Base-by-base conservation (phyloP, 2,888 invertebrate species). In the Stictocephala bisonia region DNA sequence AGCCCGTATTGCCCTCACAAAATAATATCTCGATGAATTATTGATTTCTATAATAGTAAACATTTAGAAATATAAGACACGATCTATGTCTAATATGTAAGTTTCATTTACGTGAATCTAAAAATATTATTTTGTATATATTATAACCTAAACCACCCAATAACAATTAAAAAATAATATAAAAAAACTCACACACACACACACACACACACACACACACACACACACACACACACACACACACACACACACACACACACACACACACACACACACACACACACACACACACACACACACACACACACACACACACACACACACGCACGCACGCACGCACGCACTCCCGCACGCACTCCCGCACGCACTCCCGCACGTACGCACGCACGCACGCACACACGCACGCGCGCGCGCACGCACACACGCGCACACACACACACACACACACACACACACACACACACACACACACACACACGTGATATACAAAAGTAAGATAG, bases 201-300 rank as follows among this genome's bases (percentile, higher is more conserved):
- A n/a, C n/a, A n/a, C n/a, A n/a, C n/a, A n/a, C n/a, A n/a, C n/a
- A n/a, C n/a, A n/a, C n/a, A n/a, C n/a, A n/a, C n/a, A 58, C 58
- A 58, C 58, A 58, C 58, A 58, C 31, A 58, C 58, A 58, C 58
- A 58, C 58, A 58, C 58, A 58, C 58, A 58, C 58, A 58, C 58
- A 58, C 58, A 58, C 58, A 58, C 58, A 58, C 58, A 58, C 58
- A 58, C 58, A 58, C 58, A 58, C 58, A 58, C 58, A 58, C 58
- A 58, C 58, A 58, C 58, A 58, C 58, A 58, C 58, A 58, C 58
- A 58, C 58, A 58, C 58, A 58, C 58, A 58, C 58, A 58, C 58
- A 58, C 58, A 58, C 58, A 58, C 58, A 58, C 58, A 58, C 58
- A 58, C 58, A 58, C 58, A 58, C 58, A 58, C 58, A 58, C 58